Evolutionary conservation across 2,113 vertebrate species (phyloP).

Genomic region (Burhinus bistriatus): DNA sequence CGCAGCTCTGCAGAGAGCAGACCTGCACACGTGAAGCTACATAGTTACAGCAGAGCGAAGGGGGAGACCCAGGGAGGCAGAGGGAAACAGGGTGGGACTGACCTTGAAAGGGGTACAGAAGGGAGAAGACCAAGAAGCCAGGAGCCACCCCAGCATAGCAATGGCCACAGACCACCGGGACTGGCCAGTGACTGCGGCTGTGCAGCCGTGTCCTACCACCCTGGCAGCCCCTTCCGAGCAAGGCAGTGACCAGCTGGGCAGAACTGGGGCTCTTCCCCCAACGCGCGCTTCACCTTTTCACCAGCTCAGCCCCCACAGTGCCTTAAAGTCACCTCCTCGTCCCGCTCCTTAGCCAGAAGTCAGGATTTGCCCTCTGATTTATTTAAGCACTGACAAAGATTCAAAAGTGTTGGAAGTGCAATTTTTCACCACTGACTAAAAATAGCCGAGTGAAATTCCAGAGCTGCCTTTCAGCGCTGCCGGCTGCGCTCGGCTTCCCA

Average conservation of each 20-base stretch:
- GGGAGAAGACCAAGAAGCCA: background rate
- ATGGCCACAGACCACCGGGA: rapidly evolving
- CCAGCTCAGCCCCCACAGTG: background rate
- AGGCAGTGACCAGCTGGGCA: rapidly evolving
- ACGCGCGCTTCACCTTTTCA: rapidly evolving
- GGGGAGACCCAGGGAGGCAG: background rate
- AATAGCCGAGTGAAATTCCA: constrained; percentile 22
- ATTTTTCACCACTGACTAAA: constrained; percentile 13
- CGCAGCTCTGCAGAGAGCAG: background rate
- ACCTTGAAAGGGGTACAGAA: background rate
- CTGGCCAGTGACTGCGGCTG: rapidly evolving
- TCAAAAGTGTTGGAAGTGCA: constrained; percentile 1
- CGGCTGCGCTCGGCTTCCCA: background rate
- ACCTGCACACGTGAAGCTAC: rapidly evolving
- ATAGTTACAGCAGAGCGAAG: background rate
- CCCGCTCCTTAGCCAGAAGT: rapidly evolving
- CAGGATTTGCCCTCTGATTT: background rate
- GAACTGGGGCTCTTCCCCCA: background rate
- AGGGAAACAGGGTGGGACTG: rapidly evolving
- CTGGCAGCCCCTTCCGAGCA: background rate
- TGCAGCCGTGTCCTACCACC: rapidly evolving
- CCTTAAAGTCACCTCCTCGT: background rate
- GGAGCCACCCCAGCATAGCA: background rate
- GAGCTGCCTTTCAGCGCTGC: background rate
- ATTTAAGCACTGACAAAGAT: background rate